phyloP scores from a whole-genome alignment of 2,888 invertebrate genomes.

The Eristalis tenax region DNA sequence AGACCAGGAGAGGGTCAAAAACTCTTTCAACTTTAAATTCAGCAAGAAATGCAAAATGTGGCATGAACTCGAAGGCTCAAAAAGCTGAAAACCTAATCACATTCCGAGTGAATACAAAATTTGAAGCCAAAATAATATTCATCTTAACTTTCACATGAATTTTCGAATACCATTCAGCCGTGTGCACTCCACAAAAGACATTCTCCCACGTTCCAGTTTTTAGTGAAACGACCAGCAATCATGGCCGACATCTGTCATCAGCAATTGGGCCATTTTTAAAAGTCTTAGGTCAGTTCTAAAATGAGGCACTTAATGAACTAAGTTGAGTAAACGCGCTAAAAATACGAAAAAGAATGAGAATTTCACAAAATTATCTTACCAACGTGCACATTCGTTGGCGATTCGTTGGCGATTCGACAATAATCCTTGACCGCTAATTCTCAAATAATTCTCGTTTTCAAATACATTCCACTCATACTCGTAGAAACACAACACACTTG shows the following conservation, averaged over 20 bases:
- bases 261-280: neutral
- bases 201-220: neutral
- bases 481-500: neutral
- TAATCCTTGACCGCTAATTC: conserved; percentile 23
- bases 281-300: conserved; percentile 1
- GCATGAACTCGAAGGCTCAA: too few relatives aligned
- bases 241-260: neutral
- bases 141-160: too few relatives aligned
- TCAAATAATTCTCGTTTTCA: neutral
- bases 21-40: too few relatives aligned
- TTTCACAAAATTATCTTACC: neutral
- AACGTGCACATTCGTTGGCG: neutral
- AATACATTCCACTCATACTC: neutral
- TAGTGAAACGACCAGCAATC: neutral
- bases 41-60: too few relatives aligned
- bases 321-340: neutral
- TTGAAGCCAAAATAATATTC: too few relatives aligned
- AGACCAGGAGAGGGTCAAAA: too few relatives aligned
- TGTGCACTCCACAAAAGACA: neutral
- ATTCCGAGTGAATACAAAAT: too few relatives aligned
- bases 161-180: too few relatives aligned
- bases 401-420: neutral
- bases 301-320: neutral
- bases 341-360: neutral
- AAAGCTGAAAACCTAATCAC: too few relatives aligned